Evolutionary conservation across 2,797 vertebrate species (phyloP).

Genomic region (Fratercula arctica): DNA sequence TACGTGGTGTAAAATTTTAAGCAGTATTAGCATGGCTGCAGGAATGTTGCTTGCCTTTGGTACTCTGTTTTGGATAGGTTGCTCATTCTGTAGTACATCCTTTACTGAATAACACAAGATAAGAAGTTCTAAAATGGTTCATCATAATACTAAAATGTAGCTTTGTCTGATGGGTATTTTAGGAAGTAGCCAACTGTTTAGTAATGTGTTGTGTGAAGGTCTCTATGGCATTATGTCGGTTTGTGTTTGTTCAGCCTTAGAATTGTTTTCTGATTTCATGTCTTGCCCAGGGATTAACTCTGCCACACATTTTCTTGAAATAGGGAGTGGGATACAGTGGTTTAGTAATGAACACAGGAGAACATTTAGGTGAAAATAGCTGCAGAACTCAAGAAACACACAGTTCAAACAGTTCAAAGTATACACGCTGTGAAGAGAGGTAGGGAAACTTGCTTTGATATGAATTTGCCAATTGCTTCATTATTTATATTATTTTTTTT

Average conservation of each 20-base stretch:
- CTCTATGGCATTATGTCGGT: not conserved
- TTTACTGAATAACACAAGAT: not conserved
- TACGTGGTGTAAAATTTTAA: not conserved
- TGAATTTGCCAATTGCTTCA: not conserved
- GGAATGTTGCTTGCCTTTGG: not conserved
- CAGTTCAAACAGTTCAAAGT: not conserved
- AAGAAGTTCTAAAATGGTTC: not conserved
- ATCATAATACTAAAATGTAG: not conserved
- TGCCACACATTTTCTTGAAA: not conserved
- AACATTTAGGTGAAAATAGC: not conserved
- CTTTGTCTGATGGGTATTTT: not conserved
- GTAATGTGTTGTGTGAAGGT: not conserved
- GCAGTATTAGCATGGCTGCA: not conserved
- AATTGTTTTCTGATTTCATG: not conserved
- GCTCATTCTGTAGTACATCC: not conserved
- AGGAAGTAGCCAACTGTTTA: not conserved
- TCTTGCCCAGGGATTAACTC: not conserved
- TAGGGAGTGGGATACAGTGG: not conserved
- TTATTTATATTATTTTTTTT: not conserved
- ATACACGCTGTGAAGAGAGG: not conserved
- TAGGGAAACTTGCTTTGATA: not conserved
- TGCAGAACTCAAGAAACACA: not conserved
- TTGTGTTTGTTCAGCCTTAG: not conserved
- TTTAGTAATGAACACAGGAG: not conserved
- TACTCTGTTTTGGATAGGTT: not conserved